Evolutionary conservation across 2,113 vertebrate genomes (phyloP).

Genomic region (Prionailurus viverrinus): DNA sequence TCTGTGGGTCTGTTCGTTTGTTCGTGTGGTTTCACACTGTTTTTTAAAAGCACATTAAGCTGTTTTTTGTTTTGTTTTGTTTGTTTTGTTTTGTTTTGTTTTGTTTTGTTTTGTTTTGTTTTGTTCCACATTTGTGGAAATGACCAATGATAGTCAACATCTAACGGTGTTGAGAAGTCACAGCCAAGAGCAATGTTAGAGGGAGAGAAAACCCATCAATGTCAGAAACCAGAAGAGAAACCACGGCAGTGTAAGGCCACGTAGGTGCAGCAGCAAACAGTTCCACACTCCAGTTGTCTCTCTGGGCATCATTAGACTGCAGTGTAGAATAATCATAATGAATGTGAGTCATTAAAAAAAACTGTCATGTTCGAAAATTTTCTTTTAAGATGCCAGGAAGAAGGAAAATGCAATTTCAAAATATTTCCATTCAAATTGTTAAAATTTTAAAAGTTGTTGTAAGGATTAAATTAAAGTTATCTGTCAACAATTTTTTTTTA

Average conservation of each 20-base stretch:
- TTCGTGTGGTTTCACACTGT: not conserved
- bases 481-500: conserved; percentile 23
- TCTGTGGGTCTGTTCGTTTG: not conserved
- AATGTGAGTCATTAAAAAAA: conserved; percentile 58
- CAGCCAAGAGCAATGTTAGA: not conserved
- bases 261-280: conserved; percentile 14
- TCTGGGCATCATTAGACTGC: conserved; percentile 71
- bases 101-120: not conserved
- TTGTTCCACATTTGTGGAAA: not conserved
- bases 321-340: conserved; percentile 53
- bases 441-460: conserved; percentile 39
- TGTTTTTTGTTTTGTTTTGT: not conserved
- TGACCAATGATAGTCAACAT: not conserved
- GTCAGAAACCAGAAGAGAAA: conserved; percentile 57
- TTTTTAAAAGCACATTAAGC: not conserved
- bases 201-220: conserved; percentile 35
- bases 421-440: conserved; percentile 29
- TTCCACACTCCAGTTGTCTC: conserved; percentile 34
- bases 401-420: conserved; percentile 57
- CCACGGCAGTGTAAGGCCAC: not conserved
- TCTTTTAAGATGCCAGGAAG: conserved; percentile 41
- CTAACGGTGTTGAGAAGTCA: conserved; percentile 11
- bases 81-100: not conserved
- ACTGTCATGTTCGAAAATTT: conserved; percentile 48
- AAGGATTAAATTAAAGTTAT: conserved; percentile 55